Base-by-base conservation (phyloP, 2,113 vertebrate genomes). In the Microcebus lehilahytsara region DNA sequence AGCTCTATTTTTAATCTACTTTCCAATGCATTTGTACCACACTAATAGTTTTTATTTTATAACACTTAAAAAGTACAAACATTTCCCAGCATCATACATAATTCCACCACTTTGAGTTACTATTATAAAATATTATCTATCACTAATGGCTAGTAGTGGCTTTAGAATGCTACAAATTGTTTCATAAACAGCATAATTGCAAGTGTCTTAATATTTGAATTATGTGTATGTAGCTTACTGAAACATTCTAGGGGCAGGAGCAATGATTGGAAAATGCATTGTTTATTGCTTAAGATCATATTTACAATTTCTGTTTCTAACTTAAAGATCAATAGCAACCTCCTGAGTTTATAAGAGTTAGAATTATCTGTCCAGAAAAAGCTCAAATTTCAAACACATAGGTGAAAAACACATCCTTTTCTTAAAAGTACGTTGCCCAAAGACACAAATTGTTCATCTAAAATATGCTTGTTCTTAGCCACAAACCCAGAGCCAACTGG, bases 91-190 rank as follows among this genome's bases (percentile, higher is more conserved):
- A 58, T 64, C 40, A 72, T 9, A 85, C 20, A 78, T 19, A 87
- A 72, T 69, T 94, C 13, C 11, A 93, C 2, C 14, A 79, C 23
- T 85, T 42, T 51, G 60, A 88, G 78, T 94, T 96, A 91, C 56
- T 89, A 78, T 69, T 69, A 91, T 62, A 84, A 93, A 93, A 95
- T 80, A 80, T 67, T 46, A 77, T 71, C 49, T 58, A 89, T 83
- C 62, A 80, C 19, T 75, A 95, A 93, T 80, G 64, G 49, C 12
- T 85, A 69, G 32, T 46, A 77, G 75, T 77, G 13, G 16, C 89
- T 80, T 58, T 83, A 86, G 58, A 93, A 69, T 58, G 72, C 27
- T 60, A 3, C 25, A 97, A 96, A 91, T 92, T 78, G 27, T 96
- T 89, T 92, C 42, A 53, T 71, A 85, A 92, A 74, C 49, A 79